Conservation (phyloP, 2,888 invertebrate genomes). For the Pherbina coryleti region DNA sequence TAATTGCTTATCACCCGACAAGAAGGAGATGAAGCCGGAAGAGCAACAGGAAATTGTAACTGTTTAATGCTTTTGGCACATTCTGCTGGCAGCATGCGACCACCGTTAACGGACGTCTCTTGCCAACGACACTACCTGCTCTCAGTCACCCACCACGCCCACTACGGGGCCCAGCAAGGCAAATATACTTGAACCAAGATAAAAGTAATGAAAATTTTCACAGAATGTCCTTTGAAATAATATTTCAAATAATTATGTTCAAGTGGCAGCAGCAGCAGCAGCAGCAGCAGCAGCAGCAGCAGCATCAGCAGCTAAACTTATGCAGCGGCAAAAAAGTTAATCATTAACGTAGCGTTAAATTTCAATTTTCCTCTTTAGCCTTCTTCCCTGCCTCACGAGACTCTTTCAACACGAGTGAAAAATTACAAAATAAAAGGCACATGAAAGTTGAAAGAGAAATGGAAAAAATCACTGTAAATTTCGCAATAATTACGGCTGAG, state of each 20-base stretch:
- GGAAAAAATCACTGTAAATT: constrained; percentile 50
- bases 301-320: not conserved
- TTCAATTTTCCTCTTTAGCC: not conserved
- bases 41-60: constrained; percentile 2
- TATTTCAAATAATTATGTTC: not conserved
- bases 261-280: not conserved
- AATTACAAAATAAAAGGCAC: constrained; percentile 51
- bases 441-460: constrained; percentile 62
- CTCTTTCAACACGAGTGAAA: too few species aligned
- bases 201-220: constrained; percentile 13
- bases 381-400: not conserved
- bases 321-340: constrained; percentile 5
- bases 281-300: not conserved
- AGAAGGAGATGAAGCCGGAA: not conserved
- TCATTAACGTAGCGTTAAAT: constrained; percentile 24
- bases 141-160: too few species aligned
- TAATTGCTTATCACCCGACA: not conserved
- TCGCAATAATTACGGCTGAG: constrained; percentile 44
- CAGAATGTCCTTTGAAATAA: not conserved
- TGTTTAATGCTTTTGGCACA: not conserved
- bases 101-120: too few species aligned
- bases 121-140: too few species aligned
- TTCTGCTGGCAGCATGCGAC: not conserved
- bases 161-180: too few species aligned
- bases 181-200: not conserved